phyloP scores from a whole-genome alignment of 2,113 vertebrate species.

The Erythrocercus mccallii region DNA sequence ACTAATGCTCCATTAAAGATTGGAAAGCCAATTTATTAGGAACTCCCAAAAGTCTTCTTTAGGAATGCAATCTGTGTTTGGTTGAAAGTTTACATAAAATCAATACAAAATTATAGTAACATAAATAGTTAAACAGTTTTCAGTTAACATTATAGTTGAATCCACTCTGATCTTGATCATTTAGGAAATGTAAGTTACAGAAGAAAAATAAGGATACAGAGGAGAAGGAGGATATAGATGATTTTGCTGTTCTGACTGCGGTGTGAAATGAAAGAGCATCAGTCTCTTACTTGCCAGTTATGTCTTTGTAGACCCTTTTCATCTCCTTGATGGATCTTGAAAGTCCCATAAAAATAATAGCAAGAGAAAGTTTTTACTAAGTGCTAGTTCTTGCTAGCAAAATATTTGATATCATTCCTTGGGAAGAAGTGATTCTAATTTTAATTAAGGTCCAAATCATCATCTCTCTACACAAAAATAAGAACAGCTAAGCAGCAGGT shows the following conservation, averaged over 20 bases:
- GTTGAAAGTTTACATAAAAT: constrained; percentile 77
- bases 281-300: background rate
- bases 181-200: constrained; percentile 3
- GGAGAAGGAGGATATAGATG: background rate
- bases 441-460: constrained; percentile 43
- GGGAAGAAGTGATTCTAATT: background rate
- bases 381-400: background rate
- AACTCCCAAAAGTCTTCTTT: constrained; percentile 71
- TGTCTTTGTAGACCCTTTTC: constrained; percentile 9
- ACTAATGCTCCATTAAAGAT: constrained; percentile 65
- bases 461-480: background rate
- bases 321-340: constrained; percentile 38
- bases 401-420: background rate
- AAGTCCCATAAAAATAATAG: constrained; percentile 15
- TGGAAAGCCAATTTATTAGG: constrained; percentile 61
- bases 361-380: background rate
- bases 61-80: constrained; percentile 72
- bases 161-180: background rate
- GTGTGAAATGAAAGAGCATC: constrained; percentile 34
- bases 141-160: constrained; percentile 56
- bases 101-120: constrained; percentile 75
- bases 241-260: constrained; percentile 30
- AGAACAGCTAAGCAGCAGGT: background rate
- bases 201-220: background rate
- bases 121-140: constrained; percentile 76